Evolutionary conservation across 2,113 vertebrate species (phyloP).

Genomic region (Myotis davidii): DNA sequence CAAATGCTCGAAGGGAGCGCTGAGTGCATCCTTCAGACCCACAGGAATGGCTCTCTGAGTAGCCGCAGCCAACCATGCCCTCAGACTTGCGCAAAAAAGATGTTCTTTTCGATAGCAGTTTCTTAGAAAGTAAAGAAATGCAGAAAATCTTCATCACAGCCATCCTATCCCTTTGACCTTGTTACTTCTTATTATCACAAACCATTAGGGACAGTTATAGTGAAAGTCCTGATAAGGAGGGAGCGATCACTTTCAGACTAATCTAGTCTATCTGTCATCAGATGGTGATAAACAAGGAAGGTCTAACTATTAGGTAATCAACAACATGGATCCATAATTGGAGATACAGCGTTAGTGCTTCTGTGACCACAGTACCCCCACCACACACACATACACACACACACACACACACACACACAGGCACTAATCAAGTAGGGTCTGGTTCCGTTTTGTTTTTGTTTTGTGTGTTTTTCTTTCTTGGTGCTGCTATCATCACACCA

Average conservation of each 20-base stretch:
- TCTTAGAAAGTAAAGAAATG: constrained; percentile 43
- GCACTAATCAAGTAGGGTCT: background rate
- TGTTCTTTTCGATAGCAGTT: background rate
- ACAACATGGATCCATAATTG: background rate
- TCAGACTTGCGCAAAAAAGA: background rate
- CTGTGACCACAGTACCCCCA: background rate
- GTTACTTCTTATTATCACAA: constrained; percentile 11
- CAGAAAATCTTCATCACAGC: background rate
- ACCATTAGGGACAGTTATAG: background rate
- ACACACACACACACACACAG: background rate
- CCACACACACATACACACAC: background rate
- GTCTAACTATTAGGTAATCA: background rate
- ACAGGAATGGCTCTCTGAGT: background rate
- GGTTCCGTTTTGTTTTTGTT: background rate
- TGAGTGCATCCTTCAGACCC: background rate
- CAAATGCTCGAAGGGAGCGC: no score
- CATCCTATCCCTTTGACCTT: constrained; percentile 20
- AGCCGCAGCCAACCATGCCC: background rate
- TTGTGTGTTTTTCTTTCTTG: background rate
- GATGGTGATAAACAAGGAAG: background rate
- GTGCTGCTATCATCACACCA: background rate
- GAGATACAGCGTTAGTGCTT: background rate
- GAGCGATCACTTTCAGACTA: constrained; percentile 43
- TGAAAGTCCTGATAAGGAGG: constrained; percentile 57
- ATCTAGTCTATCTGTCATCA: background rate